A percentile compares a stretch with the other conserved stretches of the same genome.
Evolutionary conservation across 2,797 vertebrate genomes (phyloP).

Genomic region (Geotrypetes seraphini): DNA sequence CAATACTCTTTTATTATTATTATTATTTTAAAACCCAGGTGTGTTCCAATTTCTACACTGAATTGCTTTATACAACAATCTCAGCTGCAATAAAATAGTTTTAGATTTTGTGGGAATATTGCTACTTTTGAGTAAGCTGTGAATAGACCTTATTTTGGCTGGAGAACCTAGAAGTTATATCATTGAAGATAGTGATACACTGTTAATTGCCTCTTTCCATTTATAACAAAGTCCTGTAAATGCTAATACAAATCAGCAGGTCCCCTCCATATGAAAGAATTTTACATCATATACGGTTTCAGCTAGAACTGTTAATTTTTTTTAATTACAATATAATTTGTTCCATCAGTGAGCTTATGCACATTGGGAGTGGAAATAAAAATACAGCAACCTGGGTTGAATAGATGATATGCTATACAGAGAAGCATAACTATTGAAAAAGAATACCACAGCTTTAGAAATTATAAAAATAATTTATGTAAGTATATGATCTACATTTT

Average conservation of each 20-base stretch:
- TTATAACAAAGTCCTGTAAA: too few relatives aligned
- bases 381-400: conserved; percentile 54
- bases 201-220: conserved; percentile 41
- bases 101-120: too few relatives aligned
- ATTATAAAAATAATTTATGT: conserved; percentile 51
- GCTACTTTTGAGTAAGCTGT: too few relatives aligned
- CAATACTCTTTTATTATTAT: too few relatives aligned
- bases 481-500: conserved; percentile 64
- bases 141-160: too few relatives aligned
- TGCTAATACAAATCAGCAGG: conserved; percentile 34
- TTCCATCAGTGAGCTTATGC: conserved; percentile 48
- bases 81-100: conserved; percentile 39
- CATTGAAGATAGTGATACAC: conserved; percentile 39
- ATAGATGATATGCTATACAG: conserved; percentile 49
- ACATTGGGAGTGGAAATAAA: conserved; percentile 38
- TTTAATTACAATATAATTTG: conserved; percentile 35
- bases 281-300: conserved; percentile 38
- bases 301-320: conserved; percentile 48
- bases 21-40: too few relatives aligned
- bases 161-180: conserved; percentile 44
- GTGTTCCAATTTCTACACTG: too few relatives aligned
- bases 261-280: conserved; percentile 38
- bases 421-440: conserved; percentile 52
- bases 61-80: too few relatives aligned
- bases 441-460: conserved; percentile 54